A percentile compares a stretch with the other conserved stretches of the same genome.
These are phyloP conservation scores for Bambusicola thoracicus DNA, from an alignment of 2,113 vertebrate genomes.

Conservation along the genomic window DNA sequence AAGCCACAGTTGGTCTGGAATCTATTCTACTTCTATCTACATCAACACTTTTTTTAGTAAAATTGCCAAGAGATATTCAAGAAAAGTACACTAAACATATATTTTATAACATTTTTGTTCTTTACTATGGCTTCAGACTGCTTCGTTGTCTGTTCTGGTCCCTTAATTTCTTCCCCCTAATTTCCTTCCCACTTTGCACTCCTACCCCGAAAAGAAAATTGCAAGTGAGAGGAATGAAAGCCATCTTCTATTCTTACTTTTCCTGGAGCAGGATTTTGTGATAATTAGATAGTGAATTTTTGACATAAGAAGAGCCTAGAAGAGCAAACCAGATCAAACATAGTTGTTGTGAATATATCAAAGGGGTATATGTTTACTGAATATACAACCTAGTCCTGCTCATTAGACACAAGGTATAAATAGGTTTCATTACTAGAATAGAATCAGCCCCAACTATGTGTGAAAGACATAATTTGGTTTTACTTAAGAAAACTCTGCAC, in stretches of 20 bases:
- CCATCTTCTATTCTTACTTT: background rate
- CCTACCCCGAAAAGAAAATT: background rate
- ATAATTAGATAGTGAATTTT: background rate
- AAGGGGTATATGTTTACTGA: background rate
- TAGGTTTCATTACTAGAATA: background rate
- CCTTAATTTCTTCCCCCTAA: background rate
- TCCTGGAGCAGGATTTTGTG: background rate
- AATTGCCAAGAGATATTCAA: background rate
- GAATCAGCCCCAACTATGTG: background rate
- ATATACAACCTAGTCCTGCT: background rate
- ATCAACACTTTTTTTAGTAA: background rate
- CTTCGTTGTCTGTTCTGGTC: background rate
- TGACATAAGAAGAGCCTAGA: background rate
- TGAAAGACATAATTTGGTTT: background rate
- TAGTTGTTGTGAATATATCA: background rate
- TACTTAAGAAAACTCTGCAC: too few species aligned
- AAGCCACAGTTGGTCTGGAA: background rate
- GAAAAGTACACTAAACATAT: background rate
- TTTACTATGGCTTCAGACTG: background rate
- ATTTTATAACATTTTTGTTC: background rate
- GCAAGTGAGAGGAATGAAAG: background rate
- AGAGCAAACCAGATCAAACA: background rate
- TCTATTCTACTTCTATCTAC: background rate
- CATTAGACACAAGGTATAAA: background rate
- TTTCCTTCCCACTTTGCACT: background rate